Conservation (phyloP, 2,797 vertebrate genomes). For the Dendrocincla tyrannina region DNA sequence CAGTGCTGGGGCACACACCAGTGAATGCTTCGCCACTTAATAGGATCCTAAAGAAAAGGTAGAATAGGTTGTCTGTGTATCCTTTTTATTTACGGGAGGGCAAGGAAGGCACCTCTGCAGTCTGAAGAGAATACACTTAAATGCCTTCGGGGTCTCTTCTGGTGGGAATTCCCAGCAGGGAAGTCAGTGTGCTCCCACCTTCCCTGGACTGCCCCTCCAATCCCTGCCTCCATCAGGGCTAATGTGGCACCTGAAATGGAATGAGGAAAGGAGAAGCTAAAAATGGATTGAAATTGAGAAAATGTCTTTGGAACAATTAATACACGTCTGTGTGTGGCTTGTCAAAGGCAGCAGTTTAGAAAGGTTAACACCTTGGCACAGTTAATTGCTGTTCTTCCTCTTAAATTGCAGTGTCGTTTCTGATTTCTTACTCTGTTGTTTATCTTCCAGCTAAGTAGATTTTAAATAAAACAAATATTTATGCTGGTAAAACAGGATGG, state of each 20-base stretch:
- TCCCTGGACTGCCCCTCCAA: not conserved
- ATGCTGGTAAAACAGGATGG: not conserved
- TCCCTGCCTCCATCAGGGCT: not conserved
- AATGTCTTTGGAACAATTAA: not conserved
- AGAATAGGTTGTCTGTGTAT: not conserved
- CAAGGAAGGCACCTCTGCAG: not conserved
- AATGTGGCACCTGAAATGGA: not conserved
- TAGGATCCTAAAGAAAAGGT: fast-evolving
- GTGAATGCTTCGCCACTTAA: fast-evolving
- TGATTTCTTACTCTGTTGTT: not conserved
- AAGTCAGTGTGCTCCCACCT: no score
- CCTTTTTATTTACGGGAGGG: not conserved
- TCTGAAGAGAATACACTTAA: fast-evolving
- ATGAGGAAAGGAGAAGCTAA: not conserved
- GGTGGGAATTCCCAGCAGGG: not conserved
- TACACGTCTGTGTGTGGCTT: fast-evolving
- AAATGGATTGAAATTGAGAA: not conserved
- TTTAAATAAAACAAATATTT: constrained; percentile 50
- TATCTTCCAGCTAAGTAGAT: constrained; percentile 8
- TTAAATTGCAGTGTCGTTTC: not conserved
- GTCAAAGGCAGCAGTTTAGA: not conserved
- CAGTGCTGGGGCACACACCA: not conserved
- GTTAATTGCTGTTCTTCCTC: constrained; percentile 2
- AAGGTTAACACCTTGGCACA: not conserved
- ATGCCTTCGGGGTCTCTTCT: not conserved